Conservation (phyloP, 2,888 invertebrate genomes). For the Falcaria lacertinaria region DNA sequence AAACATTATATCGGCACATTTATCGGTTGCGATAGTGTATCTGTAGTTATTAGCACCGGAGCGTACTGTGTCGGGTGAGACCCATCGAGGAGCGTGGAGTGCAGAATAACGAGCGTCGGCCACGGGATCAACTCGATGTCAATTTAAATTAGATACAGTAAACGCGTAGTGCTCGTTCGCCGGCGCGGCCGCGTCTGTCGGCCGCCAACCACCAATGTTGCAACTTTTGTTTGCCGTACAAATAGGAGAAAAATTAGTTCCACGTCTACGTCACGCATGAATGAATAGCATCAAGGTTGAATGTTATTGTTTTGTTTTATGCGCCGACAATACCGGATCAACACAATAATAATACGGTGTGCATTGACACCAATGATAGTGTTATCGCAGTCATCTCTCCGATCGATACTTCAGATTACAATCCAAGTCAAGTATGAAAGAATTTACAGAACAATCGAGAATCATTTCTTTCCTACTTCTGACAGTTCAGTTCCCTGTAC, state of each 20-base stretch:
- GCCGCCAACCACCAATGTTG: slow-evolving; percentile 41
- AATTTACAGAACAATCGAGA: too few relatives aligned
- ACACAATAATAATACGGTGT: slow-evolving; percentile 20
- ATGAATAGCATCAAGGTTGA: slow-evolving; percentile 64
- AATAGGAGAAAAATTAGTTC: slow-evolving; percentile 69
- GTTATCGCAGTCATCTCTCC: slow-evolving; percentile 16
- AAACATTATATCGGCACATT: slow-evolving; percentile 53
- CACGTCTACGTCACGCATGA: slow-evolving; percentile 66
- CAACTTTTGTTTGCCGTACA: slow-evolving; percentile 60
- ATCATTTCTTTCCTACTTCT: too few relatives aligned
- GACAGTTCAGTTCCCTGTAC: too few relatives aligned
- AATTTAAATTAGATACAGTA: slow-evolving; percentile 45
- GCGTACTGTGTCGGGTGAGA: slow-evolving; percentile 16
- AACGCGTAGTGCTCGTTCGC: slow-evolving; percentile 35
- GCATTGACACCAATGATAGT: slow-evolving; percentile 18
- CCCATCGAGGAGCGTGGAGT: slow-evolving; percentile 16
- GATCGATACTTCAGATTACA: slow-evolving; percentile 10
- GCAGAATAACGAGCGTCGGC: slow-evolving; percentile 35
- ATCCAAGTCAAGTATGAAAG: slow-evolving; percentile 8
- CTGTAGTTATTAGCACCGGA: slow-evolving; percentile 38
- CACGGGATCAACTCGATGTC: slow-evolving; percentile 26
- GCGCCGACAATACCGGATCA: slow-evolving; percentile 39
- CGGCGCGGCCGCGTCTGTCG: slow-evolving; percentile 47
- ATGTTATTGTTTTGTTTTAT: slow-evolving; percentile 51
- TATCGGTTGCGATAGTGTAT: slow-evolving; percentile 56